Evolutionary conservation across 2,888 invertebrate species (phyloP), one percentile per base, ranked within the genome.

Genomic region (Neoascia interrupta): DNA sequence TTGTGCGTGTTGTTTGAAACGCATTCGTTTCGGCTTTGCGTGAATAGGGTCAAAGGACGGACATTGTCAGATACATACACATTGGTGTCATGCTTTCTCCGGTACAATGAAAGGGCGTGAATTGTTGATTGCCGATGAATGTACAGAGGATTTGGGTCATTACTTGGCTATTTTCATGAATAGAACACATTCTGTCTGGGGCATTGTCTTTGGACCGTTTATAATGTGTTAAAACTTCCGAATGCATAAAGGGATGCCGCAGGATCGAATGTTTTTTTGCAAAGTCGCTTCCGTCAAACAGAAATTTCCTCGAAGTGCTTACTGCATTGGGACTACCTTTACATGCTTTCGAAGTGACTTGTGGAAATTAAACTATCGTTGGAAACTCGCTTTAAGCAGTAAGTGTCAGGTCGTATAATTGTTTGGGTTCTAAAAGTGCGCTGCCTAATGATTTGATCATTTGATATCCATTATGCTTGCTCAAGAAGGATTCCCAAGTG

Each of bases 81-180:
- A 21, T 28, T 23, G 70, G 60, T 76, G 73, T 73, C 68, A 73
- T 68, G 61, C 79, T 79, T 79, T 79, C 68, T 73, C 45, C 18
- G 3, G n/a, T 5, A 72, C 60, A 79, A 51, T 81, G 61, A 16
- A 61, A 68, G 83, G 84, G 84, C 84, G 84, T 84, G 84, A 84
- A 84, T 83, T 84, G 83, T 83, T 84, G 82, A 79, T 83, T 75
- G 81, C 83, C 81, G 82, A 6, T 81, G 51, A 64, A 75, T 54
- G 63, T 10, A 23, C 21, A 43, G 61, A 70, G 60, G 53, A 49
- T 39, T 51, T 31, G 54, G 43, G 64, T 60, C 58, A 63, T 79
- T 79, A 79, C 73, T 73, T 66, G 73, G 61, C 56, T 36, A 79
- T 79, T 68, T 66, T 39, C 56, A 19, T 70, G 76, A 76, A 76